A percentile compares a stretch with the other conserved stretches of the same genome.
Evolutionary conservation across 2,888 invertebrate genomes (phyloP).

Genomic region (Caenorhabditis virilis): DNA sequence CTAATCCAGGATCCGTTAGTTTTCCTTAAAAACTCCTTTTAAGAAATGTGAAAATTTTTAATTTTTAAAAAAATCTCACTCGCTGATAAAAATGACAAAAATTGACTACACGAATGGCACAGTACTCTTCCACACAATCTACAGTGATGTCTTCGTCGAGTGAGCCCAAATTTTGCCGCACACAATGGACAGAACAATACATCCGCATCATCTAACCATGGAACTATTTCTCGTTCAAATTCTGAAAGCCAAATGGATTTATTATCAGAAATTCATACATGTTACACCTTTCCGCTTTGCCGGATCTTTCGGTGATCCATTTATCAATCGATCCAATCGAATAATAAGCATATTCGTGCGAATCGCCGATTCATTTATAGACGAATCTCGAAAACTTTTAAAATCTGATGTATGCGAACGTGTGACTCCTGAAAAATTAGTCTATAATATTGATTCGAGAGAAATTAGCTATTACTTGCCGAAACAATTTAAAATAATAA

Average conservation of each 20-base stretch:
- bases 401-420: neutral
- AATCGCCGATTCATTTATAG: conserved; percentile 84
- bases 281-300: conserved; percentile 69
- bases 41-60: no score
- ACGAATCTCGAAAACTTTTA: conserved; percentile 9
- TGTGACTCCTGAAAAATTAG: neutral
- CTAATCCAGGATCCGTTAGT: conserved; percentile 73
- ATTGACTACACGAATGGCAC: conserved; percentile 64
- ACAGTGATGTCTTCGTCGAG: conserved; percentile 90
- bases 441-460: conserved; percentile 1
- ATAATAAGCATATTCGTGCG: conserved; percentile 95
- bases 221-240: conserved; percentile 78
- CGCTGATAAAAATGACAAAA: conserved; percentile 63
- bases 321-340: conserved; percentile 85
- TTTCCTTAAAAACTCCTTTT: conserved; percentile 71
- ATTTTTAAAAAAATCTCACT: conserved; percentile 42
- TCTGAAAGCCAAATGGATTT: conserved; percentile 68
- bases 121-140: conserved; percentile 75
- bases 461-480: no score
- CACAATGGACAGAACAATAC: conserved; percentile 90
- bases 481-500: no score
- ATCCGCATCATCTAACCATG: conserved; percentile 89
- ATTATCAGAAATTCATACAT: neutral
- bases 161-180: conserved; percentile 81
- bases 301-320: conserved; percentile 77